These are phyloP conservation scores for Agrenia bidenticulata DNA, from an alignment of 2,888 invertebrate species.

Conservation along the genomic window DNA sequence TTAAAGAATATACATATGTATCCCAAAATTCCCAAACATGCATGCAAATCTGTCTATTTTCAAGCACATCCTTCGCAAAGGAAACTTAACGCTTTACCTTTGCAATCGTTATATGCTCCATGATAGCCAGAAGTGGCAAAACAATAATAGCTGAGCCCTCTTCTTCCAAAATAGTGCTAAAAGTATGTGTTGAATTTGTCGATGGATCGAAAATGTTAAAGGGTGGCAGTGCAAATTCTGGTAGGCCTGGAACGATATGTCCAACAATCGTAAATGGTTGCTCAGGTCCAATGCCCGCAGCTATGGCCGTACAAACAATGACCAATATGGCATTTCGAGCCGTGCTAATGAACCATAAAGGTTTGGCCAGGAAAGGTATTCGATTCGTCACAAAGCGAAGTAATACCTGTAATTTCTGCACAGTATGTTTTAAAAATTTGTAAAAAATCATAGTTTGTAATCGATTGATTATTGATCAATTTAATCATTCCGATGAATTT, in stretches of 20 bases:
- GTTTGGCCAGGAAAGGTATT: constrained; percentile 58
- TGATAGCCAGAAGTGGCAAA: constrained; percentile 76
- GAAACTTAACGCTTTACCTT: constrained; percentile 60
- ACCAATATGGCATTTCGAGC: constrained; percentile 76
- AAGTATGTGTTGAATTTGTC: constrained; percentile 62
- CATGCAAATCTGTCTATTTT: no score
- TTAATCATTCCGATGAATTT: background rate
- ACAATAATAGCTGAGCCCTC: constrained; percentile 69
- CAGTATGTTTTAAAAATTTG: constrained; percentile 5
- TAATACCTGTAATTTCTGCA: constrained; percentile 41
- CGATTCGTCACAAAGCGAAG: constrained; percentile 33
- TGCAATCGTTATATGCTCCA: constrained; percentile 90
- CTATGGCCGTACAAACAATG: constrained; percentile 67
- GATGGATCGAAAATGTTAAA: constrained; percentile 63
- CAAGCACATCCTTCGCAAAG: no score
- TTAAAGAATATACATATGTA: no score
- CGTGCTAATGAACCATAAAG: constrained; percentile 72
- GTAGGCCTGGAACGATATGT: constrained; percentile 62
- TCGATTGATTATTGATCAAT: background rate
- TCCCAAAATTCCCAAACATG: no score
- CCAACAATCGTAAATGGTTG: constrained; percentile 55
- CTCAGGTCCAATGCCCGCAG: constrained; percentile 64
- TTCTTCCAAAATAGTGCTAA: constrained; percentile 73
- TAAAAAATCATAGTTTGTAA: background rate
- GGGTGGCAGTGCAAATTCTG: constrained; percentile 66